Evolutionary conservation across 1,140 invertebrate species (phyloP), one percentile per base, ranked within the genome.

Genomic region (Papilio helenus): DNA sequence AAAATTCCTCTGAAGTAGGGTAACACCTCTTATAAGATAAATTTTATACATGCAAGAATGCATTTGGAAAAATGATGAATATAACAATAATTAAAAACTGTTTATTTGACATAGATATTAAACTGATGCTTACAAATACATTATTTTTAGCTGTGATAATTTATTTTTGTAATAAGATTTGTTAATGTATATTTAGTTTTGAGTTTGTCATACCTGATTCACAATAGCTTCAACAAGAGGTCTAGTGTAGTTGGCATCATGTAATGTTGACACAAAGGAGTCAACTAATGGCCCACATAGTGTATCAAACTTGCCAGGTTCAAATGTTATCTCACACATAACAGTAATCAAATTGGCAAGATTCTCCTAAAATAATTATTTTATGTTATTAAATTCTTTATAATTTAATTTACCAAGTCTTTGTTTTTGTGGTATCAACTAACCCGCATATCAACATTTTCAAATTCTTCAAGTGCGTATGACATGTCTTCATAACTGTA

Each of bases 301-400:
- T 76, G 91, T 91, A 82, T 95, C 95, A 81, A 96, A 96, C 83
- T 95, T 95, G 73, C 95, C 96, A 68, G 96, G 96, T 92, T 95
- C 95, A 87, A 95, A 94, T 80, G 95, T 96, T 87, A 96, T 94
- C 86, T 95, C 95, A 86, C 95, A 95, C 93, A 96, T 96, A 23
- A 95, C 95, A 55, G 92, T 95, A 84, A 95, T 95, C 81, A 96
- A 85, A 82, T 96, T 95, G 18, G 89, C 90, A 82, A 95, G 94
- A 81, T 94, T 95, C 83, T 94, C 93, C 94, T 95, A 80, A 72
- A 79, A 82, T 16, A 71, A 18, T 79, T 34, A 44, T 68, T 42
- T 79, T 46, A 79, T 73, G 12, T 68, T 26, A 61, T 46, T 12
- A 20, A 79, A 10, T 68, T 49, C 39, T 51, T 68, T 72, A 18